Percentiles rank a stretch among this genome's conserved stretches.
These are phyloP conservation scores for Puffinus mauretanicus DNA, from an alignment of 2,113 vertebrate species.

Conservation along the genomic window DNA sequence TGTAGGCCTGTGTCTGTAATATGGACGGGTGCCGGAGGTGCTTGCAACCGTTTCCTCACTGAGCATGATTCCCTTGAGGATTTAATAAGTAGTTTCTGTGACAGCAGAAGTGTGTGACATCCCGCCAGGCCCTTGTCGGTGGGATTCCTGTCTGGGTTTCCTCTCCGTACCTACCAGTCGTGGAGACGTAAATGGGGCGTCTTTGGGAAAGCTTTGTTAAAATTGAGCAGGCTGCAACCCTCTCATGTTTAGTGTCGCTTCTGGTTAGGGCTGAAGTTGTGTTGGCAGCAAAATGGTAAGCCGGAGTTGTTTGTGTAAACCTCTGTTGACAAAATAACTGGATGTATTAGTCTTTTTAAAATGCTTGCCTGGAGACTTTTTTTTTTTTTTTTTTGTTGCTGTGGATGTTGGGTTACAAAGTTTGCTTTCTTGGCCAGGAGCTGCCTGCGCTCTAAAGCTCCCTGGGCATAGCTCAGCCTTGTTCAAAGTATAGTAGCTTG, in stretches of 20 bases:
- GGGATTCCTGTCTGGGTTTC: not conserved
- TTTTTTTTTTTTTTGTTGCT: not conserved
- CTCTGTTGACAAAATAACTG: slow-evolving; percentile 11
- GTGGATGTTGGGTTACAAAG: not conserved
- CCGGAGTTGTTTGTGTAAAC: not conserved
- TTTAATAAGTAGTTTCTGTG: not conserved
- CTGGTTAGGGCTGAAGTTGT: not conserved
- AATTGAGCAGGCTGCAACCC: not conserved
- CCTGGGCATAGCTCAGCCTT: not conserved
- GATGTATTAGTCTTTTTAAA: not conserved
- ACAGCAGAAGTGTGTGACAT: rapidly evolving
- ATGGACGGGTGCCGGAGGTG: not conserved
- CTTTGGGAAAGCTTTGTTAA: not conserved
- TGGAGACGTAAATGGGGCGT: rapidly evolving
- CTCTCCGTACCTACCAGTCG: not conserved
- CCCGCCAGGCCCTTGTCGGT: rapidly evolving
- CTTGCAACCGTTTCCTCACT: not conserved
- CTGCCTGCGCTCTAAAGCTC: not conserved
- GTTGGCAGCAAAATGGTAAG: not conserved
- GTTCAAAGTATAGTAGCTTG: not conserved
- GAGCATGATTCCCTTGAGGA: not conserved
- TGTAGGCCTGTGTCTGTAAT: rapidly evolving
- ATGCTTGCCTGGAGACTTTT: not conserved
- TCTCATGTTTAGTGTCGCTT: not conserved
- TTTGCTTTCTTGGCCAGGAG: slow-evolving; percentile 7